Evolutionary conservation across 2,113 vertebrate species (phyloP).

Genomic region (Scatophagus argus): DNA sequence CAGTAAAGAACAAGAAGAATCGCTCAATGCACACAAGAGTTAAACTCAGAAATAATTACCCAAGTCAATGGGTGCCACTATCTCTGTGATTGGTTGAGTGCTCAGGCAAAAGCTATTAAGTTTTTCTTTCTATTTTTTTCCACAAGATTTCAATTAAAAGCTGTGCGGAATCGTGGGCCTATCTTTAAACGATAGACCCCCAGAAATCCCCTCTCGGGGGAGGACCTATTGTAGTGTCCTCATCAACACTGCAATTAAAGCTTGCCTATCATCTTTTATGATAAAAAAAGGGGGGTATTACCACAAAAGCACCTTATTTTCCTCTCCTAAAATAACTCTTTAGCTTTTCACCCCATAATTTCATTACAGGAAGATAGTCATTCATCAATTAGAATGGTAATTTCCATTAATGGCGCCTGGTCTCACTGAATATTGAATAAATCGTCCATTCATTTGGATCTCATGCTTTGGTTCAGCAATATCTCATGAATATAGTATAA

Average conservation of each 20-base stretch:
- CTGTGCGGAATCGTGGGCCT: conserved; percentile 65
- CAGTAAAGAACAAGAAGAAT: conserved; percentile 55
- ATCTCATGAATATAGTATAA: conserved; percentile 68
- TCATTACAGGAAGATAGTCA: conserved; percentile 76
- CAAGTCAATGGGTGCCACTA: conserved; percentile 77
- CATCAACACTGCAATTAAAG: conserved; percentile 82
- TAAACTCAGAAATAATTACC: conserved; percentile 83
- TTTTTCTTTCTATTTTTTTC: conserved; percentile 66
- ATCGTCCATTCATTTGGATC: conserved; percentile 66
- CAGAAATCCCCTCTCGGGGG: conserved; percentile 71
- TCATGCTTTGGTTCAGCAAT: conserved; percentile 62
- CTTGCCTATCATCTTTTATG: conserved; percentile 72
- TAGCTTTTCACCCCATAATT: conserved; percentile 77
- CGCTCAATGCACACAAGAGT: conserved; percentile 62
- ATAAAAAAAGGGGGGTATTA: conserved; percentile 75
- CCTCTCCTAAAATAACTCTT: conserved; percentile 73
- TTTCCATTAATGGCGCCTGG: conserved; percentile 74
- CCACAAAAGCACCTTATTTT: conserved; percentile 72
- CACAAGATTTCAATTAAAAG: conserved; percentile 83
- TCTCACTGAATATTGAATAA: conserved; percentile 70
- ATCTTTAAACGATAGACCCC: conserved; percentile 78
- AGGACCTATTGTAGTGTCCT: conserved; percentile 73
- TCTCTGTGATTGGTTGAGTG: conserved; percentile 82
- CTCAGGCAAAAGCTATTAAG: conserved; percentile 81
- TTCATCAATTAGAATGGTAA: conserved; percentile 80